Conservation (phyloP, 2,888 invertebrate genomes). For the Diplazon laetatorius region DNA sequence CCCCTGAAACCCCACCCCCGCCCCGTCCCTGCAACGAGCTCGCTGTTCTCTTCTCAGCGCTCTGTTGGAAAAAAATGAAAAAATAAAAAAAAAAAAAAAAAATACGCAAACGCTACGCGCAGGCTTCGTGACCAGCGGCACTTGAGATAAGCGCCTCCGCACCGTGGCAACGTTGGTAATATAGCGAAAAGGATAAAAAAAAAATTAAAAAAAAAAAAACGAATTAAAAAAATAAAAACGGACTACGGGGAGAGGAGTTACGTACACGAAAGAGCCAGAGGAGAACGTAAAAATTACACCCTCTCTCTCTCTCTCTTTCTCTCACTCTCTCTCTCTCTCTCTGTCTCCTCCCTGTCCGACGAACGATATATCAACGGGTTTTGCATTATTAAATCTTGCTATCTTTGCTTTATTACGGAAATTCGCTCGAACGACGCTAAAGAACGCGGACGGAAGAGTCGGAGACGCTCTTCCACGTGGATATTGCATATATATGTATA, state of each 20-base stretch:
- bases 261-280: constrained; percentile 40
- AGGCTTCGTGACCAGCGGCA: constrained; percentile 67
- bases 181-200: constrained; percentile 55
- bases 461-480: constrained; percentile 16
- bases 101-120: constrained; percentile 46
- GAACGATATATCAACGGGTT: constrained; percentile 64
- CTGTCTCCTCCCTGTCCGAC: too few relatives aligned
- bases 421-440: constrained; percentile 42
- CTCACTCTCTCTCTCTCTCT: not conserved
- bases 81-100: constrained; percentile 32
- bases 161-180: constrained; percentile 62
- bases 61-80: constrained; percentile 21
- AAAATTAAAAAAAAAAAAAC: constrained; percentile 10
- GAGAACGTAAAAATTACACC: constrained; percentile 63
- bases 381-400: constrained; percentile 68
- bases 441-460: not conserved
- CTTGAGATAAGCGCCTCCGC: constrained; percentile 66
- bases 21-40: too few relatives aligned
- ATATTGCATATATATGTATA: constrained; percentile 5
- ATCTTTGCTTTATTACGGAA: constrained; percentile 64
- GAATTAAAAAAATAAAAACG: constrained; percentile 11
- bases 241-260: too few relatives aligned
- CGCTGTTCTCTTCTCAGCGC: constrained; percentile 32
- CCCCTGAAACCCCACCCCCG: too few relatives aligned
- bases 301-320: constrained; percentile 14